Evolutionary conservation across 2,888 invertebrate species (phyloP), one percentile per base, ranked within the genome.

Genomic region (Lydus trimaculatus): DNA sequence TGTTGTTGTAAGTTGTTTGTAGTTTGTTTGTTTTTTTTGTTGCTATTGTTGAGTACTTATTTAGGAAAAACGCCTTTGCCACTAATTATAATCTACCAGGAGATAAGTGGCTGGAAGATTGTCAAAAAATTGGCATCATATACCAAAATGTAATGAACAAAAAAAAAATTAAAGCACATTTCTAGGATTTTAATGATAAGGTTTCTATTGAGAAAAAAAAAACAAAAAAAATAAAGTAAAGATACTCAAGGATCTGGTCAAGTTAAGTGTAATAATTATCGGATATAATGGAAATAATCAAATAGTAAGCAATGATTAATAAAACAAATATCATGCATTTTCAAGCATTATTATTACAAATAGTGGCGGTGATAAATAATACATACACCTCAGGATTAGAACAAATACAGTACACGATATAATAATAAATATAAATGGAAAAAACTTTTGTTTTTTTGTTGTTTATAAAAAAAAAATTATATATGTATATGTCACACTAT

Each of bases 271-370:
- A 39, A 65, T 65, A 28, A 63, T 76, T 76, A 77, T 71, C 75
- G 78, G 77, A 74, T 64, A 33, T 73, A 74, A 74, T 73, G 78
- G 78, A 82, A 79, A 79, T 75, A 81, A 79, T 81, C 78, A 81
- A 85, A 83, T 82, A 84, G 83, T 79, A 84, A 84, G 83, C 84
- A 81, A 84, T 84, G 84, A 86, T 86, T 89, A 89, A 89, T 89
- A 88, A 92, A 92, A 92, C 92, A 91, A 92, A 92, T 91, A 91
- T 91, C 92, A 92, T 92, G 92, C 92, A 92, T 91, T 89, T 90
- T 89, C 89, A 92, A 92, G 92, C 92, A 92, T 92, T 92, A 92
- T 92, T 92, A 92, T 92, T 92, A 92, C 89, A 89, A 89, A 89
- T 89, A 89, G 91, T 92, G 91, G 91, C 91, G 85, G 85, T 85